Percentiles rank a stretch among this genome's conserved stretches.
Conservation (phyloP, 2,113 vertebrate genomes). For the Cygnus atratus region DNA sequence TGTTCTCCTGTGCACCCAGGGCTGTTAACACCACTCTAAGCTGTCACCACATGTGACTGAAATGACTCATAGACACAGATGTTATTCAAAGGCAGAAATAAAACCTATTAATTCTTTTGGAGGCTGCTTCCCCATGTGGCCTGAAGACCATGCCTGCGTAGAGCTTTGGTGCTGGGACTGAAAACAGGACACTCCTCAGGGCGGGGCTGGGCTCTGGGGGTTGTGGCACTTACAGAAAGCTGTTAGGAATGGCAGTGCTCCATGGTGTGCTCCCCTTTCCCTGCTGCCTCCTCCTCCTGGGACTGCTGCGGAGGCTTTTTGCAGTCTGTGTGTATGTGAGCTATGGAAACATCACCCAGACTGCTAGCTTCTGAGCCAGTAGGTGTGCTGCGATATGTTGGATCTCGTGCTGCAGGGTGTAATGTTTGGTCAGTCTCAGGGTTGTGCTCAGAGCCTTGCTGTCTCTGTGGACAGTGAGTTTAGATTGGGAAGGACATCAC, state of each 20-base stretch:
- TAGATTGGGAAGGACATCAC: not conserved
- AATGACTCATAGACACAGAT: not conserved
- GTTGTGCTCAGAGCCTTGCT: not conserved
- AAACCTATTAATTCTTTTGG: not conserved
- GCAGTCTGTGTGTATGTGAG: too few relatives aligned
- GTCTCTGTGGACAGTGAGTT: not conserved
- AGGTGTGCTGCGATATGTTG: not conserved
- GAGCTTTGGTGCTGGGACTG: not conserved
- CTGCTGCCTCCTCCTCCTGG: not conserved
- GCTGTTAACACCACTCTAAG: not conserved
- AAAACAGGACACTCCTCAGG: not conserved
- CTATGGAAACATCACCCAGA: not conserved
- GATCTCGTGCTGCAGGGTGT: too few relatives aligned
- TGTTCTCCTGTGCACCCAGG: not conserved
- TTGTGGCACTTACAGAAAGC: not conserved
- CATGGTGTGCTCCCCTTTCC: not conserved
- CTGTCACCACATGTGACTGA: not conserved
- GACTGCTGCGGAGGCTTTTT: not conserved
- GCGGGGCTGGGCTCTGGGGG: not conserved
- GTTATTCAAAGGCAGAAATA: not conserved
- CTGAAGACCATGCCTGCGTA: not conserved
- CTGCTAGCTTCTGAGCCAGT: not conserved
- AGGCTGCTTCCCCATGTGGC: not conserved
- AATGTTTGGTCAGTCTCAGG: not conserved
- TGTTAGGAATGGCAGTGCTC: not conserved